Percentiles rank a stretch among this genome's conserved stretches.
These are phyloP conservation scores for Ceriagrion tenellum DNA, from an alignment of 2,888 invertebrate species.

Conservation along the genomic window DNA sequence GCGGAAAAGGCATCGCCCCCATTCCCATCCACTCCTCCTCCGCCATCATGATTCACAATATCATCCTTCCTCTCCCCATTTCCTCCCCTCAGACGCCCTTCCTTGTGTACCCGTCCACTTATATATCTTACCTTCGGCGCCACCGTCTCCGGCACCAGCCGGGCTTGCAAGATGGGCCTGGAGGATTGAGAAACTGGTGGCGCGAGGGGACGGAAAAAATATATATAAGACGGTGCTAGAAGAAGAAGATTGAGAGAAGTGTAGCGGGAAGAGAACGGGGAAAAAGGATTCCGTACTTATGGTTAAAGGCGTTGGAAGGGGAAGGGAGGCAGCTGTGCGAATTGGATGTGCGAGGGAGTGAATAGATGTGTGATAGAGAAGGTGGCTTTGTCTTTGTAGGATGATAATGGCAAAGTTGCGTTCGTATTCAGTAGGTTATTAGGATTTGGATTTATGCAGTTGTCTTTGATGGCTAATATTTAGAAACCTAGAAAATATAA, in stretches of 20 bases:
- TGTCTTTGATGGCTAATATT: too few relatives aligned
- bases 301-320: background rate
- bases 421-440: too few relatives aligned
- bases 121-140: background rate
- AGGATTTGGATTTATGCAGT: too few relatives aligned
- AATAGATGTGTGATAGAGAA: background rate
- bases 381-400: background rate
- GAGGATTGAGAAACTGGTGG: background rate
- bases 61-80: background rate
- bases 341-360: background rate
- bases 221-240: background rate
- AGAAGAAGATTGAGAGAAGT: slow-evolving; percentile 8
- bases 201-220: background rate
- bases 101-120: background rate
- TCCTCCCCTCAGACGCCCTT: background rate
- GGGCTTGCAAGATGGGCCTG: background rate
- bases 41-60: background rate
- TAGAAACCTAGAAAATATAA: too few relatives aligned
- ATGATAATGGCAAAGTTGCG: too few relatives aligned
- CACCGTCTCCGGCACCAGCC: background rate
- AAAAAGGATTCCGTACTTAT: background rate
- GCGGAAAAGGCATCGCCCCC: background rate
- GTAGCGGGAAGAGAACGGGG: background rate
- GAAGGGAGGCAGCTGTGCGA: background rate
- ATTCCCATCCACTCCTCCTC: background rate